A percentile compares a stretch with the other conserved stretches of the same genome.
These are phyloP conservation scores for Zaprionus taronus DNA, from an alignment of 1,140 invertebrate species.

Conservation along the genomic window DNA sequence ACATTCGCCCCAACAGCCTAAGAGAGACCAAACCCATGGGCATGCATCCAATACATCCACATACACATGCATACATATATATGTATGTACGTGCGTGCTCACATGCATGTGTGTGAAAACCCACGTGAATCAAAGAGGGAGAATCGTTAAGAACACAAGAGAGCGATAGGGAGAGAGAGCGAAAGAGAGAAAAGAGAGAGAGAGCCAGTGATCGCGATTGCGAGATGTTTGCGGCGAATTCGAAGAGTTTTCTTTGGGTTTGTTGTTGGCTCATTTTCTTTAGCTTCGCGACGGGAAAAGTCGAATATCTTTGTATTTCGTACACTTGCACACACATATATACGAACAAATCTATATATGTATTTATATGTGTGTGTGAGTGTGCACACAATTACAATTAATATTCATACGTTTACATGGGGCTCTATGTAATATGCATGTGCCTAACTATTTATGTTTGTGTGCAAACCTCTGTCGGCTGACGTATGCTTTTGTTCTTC, in stretches of 20 bases:
- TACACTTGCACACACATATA: constrained; percentile 33
- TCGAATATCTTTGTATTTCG: constrained; percentile 38
- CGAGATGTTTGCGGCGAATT: constrained; percentile 73
- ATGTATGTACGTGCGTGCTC: constrained; percentile 17
- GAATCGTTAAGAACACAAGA: constrained; percentile 60
- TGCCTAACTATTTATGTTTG: background rate
- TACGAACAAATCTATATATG: constrained; percentile 2
- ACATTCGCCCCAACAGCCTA: background rate
- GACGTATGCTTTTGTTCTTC: constrained; percentile 28
- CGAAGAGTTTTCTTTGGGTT: constrained; percentile 64
- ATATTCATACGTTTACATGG: constrained; percentile 3
- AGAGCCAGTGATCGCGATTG: constrained; percentile 43
- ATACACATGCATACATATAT: constrained; percentile 21
- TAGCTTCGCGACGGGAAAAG: constrained; percentile 59
- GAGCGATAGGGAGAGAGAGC: constrained; percentile 20
- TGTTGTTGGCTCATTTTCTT: constrained; percentile 51
- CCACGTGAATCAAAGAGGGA: constrained; percentile 77
- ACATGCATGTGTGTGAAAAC: constrained; percentile 53
- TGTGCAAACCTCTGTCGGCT: constrained; percentile 34
- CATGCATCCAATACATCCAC: constrained; percentile 2
- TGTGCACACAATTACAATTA: constrained; percentile 1
- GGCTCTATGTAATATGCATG: background rate
- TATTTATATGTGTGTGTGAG: constrained; percentile 5
- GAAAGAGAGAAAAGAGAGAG: constrained; percentile 31
- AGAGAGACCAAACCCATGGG: background rate